phyloP scores from a whole-genome alignment of 2,888 invertebrate species.

The Clunio marinus region DNA sequence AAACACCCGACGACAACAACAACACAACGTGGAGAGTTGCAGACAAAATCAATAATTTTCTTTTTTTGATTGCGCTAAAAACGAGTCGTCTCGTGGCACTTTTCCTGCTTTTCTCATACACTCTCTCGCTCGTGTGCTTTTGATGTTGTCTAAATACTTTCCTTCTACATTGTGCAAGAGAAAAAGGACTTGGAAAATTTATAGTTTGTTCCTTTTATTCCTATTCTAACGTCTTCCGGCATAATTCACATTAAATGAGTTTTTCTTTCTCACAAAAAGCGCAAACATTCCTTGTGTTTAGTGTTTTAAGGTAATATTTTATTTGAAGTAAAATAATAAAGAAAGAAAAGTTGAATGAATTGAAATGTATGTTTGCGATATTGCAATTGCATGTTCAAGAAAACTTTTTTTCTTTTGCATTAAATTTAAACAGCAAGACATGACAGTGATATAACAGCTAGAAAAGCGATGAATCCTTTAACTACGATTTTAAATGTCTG shows the following conservation, averaged over 20 bases:
- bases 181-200: constrained; percentile 6
- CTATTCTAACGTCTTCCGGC: constrained; percentile 10
- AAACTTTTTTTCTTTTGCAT: no score
- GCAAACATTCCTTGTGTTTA: no score
- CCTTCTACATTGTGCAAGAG: background rate
- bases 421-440: background rate
- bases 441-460: background rate
- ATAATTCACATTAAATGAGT: constrained; percentile 4
- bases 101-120: background rate
- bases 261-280: no score
- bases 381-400: constrained; percentile 1
- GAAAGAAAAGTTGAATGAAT: constrained; percentile 11
- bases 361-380: background rate
- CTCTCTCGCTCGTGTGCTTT: background rate
- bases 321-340: no score
- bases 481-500: constrained; percentile 4
- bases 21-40: constrained; percentile 12
- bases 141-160: background rate
- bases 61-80: constrained; percentile 19
- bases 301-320: no score
- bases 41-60: constrained; percentile 35
- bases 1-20: background rate
- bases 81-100: constrained; percentile 14
- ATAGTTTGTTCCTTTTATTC: constrained; percentile 2
- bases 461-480: constrained; percentile 11